Conservation (phyloP, 2,888 invertebrate genomes). For the Andricus quercusramuli region DNA sequence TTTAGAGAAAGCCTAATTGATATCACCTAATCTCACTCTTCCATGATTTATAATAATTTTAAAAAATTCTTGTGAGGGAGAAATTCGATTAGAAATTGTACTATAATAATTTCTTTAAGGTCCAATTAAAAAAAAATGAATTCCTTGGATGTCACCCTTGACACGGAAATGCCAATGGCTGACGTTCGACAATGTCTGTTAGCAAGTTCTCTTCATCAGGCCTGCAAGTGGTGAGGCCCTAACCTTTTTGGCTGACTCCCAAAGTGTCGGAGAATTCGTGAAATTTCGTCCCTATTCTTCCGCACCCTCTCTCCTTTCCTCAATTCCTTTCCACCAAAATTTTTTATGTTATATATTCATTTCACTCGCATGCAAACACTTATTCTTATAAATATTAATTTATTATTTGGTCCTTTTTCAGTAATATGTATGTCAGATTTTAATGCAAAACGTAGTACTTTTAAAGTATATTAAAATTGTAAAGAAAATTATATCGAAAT, state of each 20-base stretch:
- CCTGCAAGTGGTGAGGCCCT: slow-evolving; percentile 12
- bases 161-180: neutral
- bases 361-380: neutral
- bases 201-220: neutral
- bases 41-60: no score
- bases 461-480: no score
- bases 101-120: neutral
- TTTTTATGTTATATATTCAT: neutral
- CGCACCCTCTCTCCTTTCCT: neutral
- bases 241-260: slow-evolving; percentile 34
- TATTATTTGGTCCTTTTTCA: neutral
- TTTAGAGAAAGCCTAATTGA: no score
- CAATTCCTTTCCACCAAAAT: neutral
- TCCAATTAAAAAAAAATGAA: neutral
- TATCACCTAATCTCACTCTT: no score
- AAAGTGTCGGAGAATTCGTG: slow-evolving; percentile 35
- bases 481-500: no score
- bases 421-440: neutral
- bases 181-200: neutral
- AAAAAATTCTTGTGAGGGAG: neutral
- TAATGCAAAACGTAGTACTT: neutral
- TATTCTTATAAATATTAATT: neutral
- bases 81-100: neutral
- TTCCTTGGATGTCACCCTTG: neutral
- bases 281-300: slow-evolving; percentile 12